phyloP scores from a whole-genome alignment of 2,113 vertebrate genomes.

The Pachypanchax playfairii region DNA sequence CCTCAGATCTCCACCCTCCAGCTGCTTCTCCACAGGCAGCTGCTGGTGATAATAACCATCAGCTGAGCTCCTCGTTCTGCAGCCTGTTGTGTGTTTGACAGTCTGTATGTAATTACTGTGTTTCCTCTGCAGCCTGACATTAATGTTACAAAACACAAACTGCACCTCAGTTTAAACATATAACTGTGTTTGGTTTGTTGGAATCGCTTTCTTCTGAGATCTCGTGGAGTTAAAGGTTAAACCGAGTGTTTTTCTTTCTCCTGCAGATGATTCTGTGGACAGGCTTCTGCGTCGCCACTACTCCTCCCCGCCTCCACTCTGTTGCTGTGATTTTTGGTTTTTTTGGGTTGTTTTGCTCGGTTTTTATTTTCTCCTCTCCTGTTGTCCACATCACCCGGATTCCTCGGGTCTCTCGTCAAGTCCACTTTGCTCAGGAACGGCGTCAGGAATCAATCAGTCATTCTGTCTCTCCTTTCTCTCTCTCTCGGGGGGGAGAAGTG shows the following conservation, averaged over 20 bases:
- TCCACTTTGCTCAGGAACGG: slow-evolving; percentile 77
- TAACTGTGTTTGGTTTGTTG: no score
- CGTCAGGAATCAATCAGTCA: slow-evolving; percentile 68
- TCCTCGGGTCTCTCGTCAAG: slow-evolving; percentile 67
- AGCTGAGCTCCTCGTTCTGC: no score
- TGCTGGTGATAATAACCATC: no score
- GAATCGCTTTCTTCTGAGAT: no score
- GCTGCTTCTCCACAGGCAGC: no score
- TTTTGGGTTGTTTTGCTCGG: slow-evolving; percentile 1
- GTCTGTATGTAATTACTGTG: no score
- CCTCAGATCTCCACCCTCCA: no score
- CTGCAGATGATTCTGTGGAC: slow-evolving; percentile 57
- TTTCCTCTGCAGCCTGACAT: no score
- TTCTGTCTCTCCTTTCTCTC: slow-evolving; percentile 2
- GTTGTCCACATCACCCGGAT: slow-evolving; percentile 56
- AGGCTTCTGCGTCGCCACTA: slow-evolving; percentile 46
- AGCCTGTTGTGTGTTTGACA: no score
- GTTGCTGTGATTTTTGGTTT: slow-evolving; percentile 50
- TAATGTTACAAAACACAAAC: no score
- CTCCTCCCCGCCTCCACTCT: slow-evolving; percentile 60
- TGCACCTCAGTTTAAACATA: no score
- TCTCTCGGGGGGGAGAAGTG: slow-evolving; percentile 11
- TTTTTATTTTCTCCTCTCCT: slow-evolving; percentile 21
- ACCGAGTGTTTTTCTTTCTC: slow-evolving; percentile 2
- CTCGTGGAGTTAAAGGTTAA: no score